These are phyloP conservation scores for Takifugu bimaculatus DNA, from an alignment of 2,113 vertebrate species.

Conservation along the genomic window DNA sequence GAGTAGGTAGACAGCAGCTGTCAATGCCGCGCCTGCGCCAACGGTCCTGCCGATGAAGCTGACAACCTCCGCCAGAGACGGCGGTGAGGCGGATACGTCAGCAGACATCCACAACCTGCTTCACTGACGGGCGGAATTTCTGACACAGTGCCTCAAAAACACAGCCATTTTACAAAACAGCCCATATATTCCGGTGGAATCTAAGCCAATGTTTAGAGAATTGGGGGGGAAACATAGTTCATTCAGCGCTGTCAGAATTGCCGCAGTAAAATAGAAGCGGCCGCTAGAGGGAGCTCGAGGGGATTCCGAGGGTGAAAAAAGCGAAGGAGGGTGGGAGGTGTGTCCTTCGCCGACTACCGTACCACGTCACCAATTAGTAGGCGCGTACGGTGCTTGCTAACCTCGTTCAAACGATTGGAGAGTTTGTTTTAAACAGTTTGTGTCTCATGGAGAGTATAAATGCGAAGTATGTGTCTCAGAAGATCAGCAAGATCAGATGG, in stretches of 20 bases:
- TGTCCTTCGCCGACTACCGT: conserved; percentile 47
- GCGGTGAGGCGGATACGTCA: conserved; percentile 70
- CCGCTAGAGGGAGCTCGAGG: conserved; percentile 48
- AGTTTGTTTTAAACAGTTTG: not conserved
- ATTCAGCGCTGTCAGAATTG: conserved; percentile 35
- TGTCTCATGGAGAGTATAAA: conserved; percentile 78
- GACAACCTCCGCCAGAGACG: conserved; percentile 82
- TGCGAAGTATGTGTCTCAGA: conserved; percentile 92
- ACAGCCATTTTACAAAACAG: not conserved
- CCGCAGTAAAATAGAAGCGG: conserved; percentile 14
- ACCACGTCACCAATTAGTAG: conserved; percentile 27
- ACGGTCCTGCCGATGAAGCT: conserved; percentile 83
- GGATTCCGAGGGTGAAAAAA: not conserved
- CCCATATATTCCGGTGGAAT: not conserved
- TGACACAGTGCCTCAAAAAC: not conserved
- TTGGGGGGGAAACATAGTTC: conserved; percentile 7
- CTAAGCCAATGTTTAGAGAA: no score
- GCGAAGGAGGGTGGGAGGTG: not conserved
- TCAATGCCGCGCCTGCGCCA: conserved; percentile 92
- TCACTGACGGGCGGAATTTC: conserved; percentile 34
- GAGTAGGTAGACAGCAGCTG: conserved; percentile 91
- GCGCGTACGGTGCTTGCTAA: conserved; percentile 49
- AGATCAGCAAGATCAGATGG: conserved; percentile 90
- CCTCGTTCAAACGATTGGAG: no score
- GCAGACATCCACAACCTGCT: conserved; percentile 56